Evolutionary conservation across 2,888 invertebrate species (phyloP), one percentile per base, ranked within the genome.

Genomic region (Caenorhabditis imperialis): DNA sequence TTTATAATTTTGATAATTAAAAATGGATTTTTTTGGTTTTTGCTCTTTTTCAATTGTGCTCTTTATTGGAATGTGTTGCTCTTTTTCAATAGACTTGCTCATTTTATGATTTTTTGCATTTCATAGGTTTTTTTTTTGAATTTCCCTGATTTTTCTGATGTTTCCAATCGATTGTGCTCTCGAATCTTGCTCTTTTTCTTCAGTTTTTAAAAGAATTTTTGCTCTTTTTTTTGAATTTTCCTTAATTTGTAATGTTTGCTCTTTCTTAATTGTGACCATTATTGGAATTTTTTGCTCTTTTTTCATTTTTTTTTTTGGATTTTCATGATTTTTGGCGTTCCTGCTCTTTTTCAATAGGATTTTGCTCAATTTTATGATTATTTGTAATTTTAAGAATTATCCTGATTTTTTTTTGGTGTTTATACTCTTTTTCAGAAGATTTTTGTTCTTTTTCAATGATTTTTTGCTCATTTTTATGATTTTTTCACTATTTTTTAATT

Each of bases 101-200:
- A n/a, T n/a, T n/a, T n/a, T n/a, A 18, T 25, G n/a, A 18, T 47
- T 25, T 33, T 37, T 3, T 33, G 23, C 33, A 42, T 58, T 22
- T 50, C 16, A 23, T 63, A 23, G 45, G 48, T 10, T 74, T 63
- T 33, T 12, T 22, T 44, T 44, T n/a, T 33, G n/a, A 22, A 40
- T 50, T 33, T 33, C 20, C 30, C 35, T 33, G 5, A 20, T 33
- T 35, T 51, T 22, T 23, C 18, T 22, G 14, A 20, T 35, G 35
- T n/a, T 12, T 50, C 30, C 10, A 5, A 4, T 45, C n/a, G n/a
- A n/a, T n/a, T n/a, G n/a, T 45, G 10, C 45, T 3, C 12, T 45
- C 2, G 18, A 22, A 16, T 16, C 12, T 23, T 30, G 22, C 30
- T n/a, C 25, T 45, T 10, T 23, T 7, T 12, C 5, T 23, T 12